Base-by-base conservation (phyloP, 1,140 invertebrate genomes). In the Vanessa atalanta region DNA sequence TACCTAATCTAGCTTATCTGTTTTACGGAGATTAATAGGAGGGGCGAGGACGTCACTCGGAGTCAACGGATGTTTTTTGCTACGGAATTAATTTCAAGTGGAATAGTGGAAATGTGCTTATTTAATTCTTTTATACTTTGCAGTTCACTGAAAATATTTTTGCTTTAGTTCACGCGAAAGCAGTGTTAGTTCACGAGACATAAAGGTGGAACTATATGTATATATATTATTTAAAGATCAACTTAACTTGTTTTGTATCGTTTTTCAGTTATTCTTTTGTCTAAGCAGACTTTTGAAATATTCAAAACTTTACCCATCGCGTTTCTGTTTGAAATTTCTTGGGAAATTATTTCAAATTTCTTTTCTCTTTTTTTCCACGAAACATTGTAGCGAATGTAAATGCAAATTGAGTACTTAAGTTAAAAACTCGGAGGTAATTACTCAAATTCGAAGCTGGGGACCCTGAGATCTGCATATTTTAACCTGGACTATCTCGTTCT, bases 1-100 rank as follows among this genome's bases (percentile, higher is more conserved):
- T 61, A 61, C 16, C 57, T 61, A 61, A 61, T 61, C 57, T 61
- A 37, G 57, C 57, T 61, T 61, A 61, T 61, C 57, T 61, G 57
- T 61, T 61, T 61, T 37, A 31, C 57, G 31, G 57, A 61, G 57
- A 61, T 61, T 61, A 14, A 61, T 61, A 61, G 57, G 26, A 61
- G 57, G 57, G 57, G 57, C 16, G 57, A 61, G 26, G 31, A 61
- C 31, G 26, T 31, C 53, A 23, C 16, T 57, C 53, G 53, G 20
- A 57, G 53, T 53, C 55, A 60, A 60, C 55, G 55, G 16, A 61
- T 61, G 57, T 61, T 61, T 61, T 61, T 61, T 37, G 57, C 57
- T 61, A 12, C 57, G 23, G 57, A 61, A 61, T 61, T 61, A 61
- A 61, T 61, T 61, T 61, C 26, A 23, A 61, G 26, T 15, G 57